Evolutionary conservation across 2,113 vertebrate genomes (phyloP), one percentile per base, ranked within the genome.

Genomic region (Pomatorhinus ruficollis): DNA sequence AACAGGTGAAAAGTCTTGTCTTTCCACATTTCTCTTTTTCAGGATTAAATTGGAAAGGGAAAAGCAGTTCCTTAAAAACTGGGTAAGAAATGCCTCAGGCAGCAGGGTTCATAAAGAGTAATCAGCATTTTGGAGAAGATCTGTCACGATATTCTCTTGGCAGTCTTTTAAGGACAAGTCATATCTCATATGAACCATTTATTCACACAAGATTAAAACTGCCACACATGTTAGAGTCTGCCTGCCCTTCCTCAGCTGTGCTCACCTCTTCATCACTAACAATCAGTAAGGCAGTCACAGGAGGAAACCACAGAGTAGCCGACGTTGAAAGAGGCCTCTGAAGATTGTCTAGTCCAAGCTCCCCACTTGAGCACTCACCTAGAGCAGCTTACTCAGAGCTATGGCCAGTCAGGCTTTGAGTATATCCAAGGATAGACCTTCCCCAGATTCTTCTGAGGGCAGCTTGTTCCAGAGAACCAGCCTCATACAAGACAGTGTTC

Each of bases 1-100:
- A 99, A 99, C 98, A 99, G 99, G 99, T 99, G 95, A 98, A 93
- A 81, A 63, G 54, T 63, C 54, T 30, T 88, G 44, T 77, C 74
- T 96, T 96, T 59, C 31, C 30, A 66, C 35, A 45, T 86, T 83
- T 83, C 10, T 83, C 7, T 75, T 49, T 59, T 63, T 65, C 31
- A 66, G 56, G 42, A 76, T 22, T 76, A 85, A 54, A 25, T 21
- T 90, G 54, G 40, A 89, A 85, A 35, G 56, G 65, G 49, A 88
- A 90, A 72, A 59, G 49, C n/a, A 60, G 30, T 84, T 87, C 25
- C 35, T 80, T 79, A 8, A 57, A 57, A 82, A 83, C 19, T 81
- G n/a, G 12, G 40, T 90, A 69, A 84, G 84, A 69, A 42, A 63
- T 69, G 66, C 33, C 66, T 74, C 10, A 39, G 84, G 71, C 90